Evolutionary conservation across 2,797 vertebrate genomes (phyloP), one percentile per base, ranked within the genome.

Genomic region (Vespertilio murinus): DNA sequence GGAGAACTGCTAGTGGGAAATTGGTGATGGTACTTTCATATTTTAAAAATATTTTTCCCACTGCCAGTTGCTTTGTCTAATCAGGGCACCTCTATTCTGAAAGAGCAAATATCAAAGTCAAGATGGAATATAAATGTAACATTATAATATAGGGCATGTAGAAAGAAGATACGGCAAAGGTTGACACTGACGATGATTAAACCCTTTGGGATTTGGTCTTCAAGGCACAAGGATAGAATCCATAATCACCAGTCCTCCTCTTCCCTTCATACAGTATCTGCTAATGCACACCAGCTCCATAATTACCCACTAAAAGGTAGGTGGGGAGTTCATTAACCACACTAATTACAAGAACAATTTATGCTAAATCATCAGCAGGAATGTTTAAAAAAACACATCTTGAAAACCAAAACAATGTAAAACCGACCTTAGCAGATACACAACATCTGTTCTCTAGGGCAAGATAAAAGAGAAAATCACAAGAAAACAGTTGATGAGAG

Each of bases 111-210:
- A 95, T 97, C 96, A 95, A 96, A 97, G 88, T 95, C 88, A 94
- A 93, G 90, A 93, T 74, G 56, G 78, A 96, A 93, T 96, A 80
- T 96, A 96, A 97, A 97, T 88, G 90, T 49, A 93, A 70, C 88
- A 93, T 93, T 92, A 91, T 96, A 95, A 95, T 96, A 95, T 94
- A 87, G 75, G 82, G 88, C 96, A 95, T 93, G 86, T 86, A 64
- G 79, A 97, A 96, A 96, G 95, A 97, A 97, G 95, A 95, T 75
- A 96, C 88, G 94, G 96, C 88, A 95, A 96, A 96, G 96, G 92
- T 92, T 97, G 97, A 97, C 97, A 92, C 5, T 95, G 96, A 97
- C 91, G 93, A 92, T 97, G 94, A 97, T 97, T 96, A 97, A 96
- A 92, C 75, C 79, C 0, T 94, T 91, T 94, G 96, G 96, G 93